Percentiles rank a stretch among this genome's conserved stretches.
phyloP scores from a whole-genome alignment of 2,113 vertebrate species.

The Oreamnos americanus region DNA sequence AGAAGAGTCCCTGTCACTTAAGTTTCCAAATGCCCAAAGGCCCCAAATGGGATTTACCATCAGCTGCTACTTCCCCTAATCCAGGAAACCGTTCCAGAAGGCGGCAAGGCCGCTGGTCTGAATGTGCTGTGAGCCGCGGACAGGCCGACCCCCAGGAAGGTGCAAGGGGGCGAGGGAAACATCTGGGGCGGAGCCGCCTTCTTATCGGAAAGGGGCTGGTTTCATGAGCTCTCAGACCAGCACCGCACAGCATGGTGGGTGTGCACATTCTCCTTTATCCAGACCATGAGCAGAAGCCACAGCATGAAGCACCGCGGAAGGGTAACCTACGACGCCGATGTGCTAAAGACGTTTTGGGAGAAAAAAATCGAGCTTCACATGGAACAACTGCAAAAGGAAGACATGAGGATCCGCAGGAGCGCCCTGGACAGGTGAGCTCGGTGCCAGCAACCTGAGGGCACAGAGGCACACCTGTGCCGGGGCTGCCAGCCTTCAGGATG shows the following conservation, averaged over 20 bases:
- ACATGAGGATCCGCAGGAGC: background rate
- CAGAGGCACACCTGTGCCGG: fast-evolving
- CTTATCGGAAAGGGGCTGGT: fast-evolving
- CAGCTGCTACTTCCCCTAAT: background rate
- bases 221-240: fast-evolving
- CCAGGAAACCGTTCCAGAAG: fast-evolving
- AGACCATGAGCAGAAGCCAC: background rate
- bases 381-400: background rate
- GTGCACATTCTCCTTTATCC: background rate
- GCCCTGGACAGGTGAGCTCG: background rate
- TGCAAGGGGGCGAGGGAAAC: fast-evolving
- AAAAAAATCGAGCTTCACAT: background rate
- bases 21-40: background rate
- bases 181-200: too few relatives aligned
- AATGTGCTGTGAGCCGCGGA: background rate
- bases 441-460: fast-evolving
- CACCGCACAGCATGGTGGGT: too few relatives aligned
- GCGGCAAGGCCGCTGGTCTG: fast-evolving
- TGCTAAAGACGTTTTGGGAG: conserved; percentile 21
- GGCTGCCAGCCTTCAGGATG: background rate
- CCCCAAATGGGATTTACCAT: background rate
- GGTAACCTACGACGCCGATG: fast-evolving
- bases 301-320: background rate
- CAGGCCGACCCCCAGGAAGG: too few relatives aligned
- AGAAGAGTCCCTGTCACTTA: background rate